Evolutionary conservation across 2,113 vertebrate species (phyloP).

Genomic region (Triplophysa dalaica): DNA sequence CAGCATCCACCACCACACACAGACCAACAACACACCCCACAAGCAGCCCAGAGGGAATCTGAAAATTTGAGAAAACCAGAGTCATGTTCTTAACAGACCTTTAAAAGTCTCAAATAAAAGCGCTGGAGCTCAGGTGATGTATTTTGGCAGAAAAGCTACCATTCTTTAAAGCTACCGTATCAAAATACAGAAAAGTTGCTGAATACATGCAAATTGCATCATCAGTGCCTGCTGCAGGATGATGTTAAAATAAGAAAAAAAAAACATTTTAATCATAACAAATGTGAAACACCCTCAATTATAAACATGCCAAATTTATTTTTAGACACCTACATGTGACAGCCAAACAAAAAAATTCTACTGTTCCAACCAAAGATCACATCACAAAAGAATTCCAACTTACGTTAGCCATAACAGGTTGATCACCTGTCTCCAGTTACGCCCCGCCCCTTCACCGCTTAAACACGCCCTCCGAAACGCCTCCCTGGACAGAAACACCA

Average conservation of each 20-base stretch:
- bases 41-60: conserved; percentile 89
- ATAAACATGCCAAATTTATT: neutral
- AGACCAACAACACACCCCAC: conserved; percentile 82
- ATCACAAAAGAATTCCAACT: conserved; percentile 59
- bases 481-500: conserved; percentile 91
- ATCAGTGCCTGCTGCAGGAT: too few relatives aligned
- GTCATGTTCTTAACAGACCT: neutral
- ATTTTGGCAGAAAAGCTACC: too few relatives aligned
- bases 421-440: conserved; percentile 88
- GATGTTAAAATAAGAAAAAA: too few relatives aligned
- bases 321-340: too few relatives aligned
- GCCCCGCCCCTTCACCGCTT: conserved; percentile 76
- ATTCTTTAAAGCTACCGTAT: too few relatives aligned
- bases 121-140: neutral
- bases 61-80: conserved; percentile 40
- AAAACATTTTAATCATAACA: too few relatives aligned
- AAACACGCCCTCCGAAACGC: conserved; percentile 94
- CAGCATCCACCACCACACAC: conserved; percentile 87
- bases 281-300: neutral
- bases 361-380: too few relatives aligned
- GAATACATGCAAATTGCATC: too few relatives aligned
- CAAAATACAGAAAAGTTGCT: too few relatives aligned
- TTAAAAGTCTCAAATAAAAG: neutral
- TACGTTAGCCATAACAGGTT: conserved; percentile 95
- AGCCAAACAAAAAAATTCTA: neutral